Conservation (phyloP, 2,113 vertebrate genomes). For the Syngnathus scovelli region DNA sequence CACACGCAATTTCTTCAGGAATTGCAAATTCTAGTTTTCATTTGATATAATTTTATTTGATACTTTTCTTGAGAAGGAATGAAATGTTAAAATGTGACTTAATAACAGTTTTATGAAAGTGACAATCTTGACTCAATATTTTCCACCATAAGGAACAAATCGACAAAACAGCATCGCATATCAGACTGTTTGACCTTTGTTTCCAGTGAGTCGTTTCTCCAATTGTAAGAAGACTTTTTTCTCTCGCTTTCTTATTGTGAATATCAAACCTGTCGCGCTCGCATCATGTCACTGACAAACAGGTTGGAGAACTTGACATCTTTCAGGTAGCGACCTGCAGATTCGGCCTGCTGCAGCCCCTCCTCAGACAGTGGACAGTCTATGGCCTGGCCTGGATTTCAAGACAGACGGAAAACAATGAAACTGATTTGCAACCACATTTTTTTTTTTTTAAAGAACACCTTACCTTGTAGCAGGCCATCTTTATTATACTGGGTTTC, state of each 20-base stretch:
- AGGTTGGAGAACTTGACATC: conserved; percentile 79
- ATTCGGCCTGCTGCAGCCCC: conserved; percentile 81
- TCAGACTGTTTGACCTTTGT: not conserved
- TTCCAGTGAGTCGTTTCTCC: not conserved
- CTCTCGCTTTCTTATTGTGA: not conserved
- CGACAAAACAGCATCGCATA: not conserved
- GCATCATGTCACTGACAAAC: conserved; percentile 84
- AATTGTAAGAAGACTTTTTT: not conserved
- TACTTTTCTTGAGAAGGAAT: no score
- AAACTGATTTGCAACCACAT: not conserved
- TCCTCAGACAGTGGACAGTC: conserved; percentile 81
- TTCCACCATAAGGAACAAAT: not conserved
- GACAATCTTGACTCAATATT: not conserved
- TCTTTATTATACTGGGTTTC: conserved; percentile 91
- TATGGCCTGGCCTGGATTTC: conserved; percentile 78
- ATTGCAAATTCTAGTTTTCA: no score
- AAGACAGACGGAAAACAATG: not conserved
- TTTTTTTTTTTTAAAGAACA: not conserved
- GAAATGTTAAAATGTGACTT: no score
- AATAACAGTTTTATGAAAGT: not conserved
- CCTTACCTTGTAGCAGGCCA: conserved; percentile 86
- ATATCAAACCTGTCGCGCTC: conserved; percentile 77
- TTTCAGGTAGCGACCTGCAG: conserved; percentile 80
- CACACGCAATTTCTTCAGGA: no score
- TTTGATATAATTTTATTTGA: no score